Evolutionary conservation across 2,113 vertebrate genomes (phyloP).

Genomic region (Neotragus moschatus): DNA sequence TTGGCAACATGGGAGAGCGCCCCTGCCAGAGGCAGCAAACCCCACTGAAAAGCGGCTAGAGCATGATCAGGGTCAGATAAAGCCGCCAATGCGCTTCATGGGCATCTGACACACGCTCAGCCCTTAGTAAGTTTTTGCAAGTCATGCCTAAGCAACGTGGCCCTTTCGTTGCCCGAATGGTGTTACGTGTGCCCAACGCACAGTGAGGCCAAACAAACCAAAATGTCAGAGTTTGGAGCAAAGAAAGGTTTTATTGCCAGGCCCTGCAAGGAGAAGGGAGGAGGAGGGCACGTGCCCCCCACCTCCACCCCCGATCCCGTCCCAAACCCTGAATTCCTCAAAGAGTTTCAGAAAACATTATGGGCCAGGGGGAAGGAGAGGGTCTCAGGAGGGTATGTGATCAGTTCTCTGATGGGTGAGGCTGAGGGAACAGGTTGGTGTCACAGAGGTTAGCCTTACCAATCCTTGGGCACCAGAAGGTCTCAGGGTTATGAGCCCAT

Average conservation of each 20-base stretch:
- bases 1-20: no score
- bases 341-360: neutral
- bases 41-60: neutral
- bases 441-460: neutral
- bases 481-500: neutral
- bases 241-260: neutral
- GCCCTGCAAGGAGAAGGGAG: neutral
- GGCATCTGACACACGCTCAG: neutral
- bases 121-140: neutral
- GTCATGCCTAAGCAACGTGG: fast-evolving
- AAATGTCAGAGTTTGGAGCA: neutral
- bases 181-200: neutral
- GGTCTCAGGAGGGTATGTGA: neutral
- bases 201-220: neutral
- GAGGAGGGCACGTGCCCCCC: neutral
- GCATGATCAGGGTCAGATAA: neutral
- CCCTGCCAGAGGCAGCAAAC: neutral
- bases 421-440: neutral
- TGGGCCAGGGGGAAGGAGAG: neutral
- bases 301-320: neutral
- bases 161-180: neutral
- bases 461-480: neutral
- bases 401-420: neutral
- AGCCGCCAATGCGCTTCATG: fast-evolving
- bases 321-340: neutral